Base-by-base conservation (phyloP, 2,113 vertebrate genomes). In the Spheniscus mendiculus region DNA sequence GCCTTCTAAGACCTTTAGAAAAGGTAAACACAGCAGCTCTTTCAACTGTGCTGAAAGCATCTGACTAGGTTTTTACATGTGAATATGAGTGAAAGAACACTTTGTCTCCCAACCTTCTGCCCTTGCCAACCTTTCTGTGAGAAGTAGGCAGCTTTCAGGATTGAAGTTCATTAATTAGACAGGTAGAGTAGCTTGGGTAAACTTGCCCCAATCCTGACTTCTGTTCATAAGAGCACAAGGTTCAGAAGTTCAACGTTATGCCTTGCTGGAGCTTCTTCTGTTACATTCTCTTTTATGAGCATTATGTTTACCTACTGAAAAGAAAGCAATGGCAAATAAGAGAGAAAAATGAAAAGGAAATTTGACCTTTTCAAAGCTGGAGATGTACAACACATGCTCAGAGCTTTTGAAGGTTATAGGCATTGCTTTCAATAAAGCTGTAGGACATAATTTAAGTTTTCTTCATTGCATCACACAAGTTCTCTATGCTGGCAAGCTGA, bases 301-400 rank as follows among this genome's bases (percentile, higher is more conserved):
- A 26, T 36, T 55, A 44, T 91, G 40, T 81, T 92, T 91, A 80
- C 59, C 52, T 73, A 85, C 59, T 76, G 77, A 79, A 91, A 92
- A 86, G 69, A 88, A 87, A 72, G 53, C n/a, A 49, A 34, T 42
- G 53, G 45, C 42, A 89, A 89, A 90, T 78, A 47, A 70, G 69
- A 86, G 79, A 61, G 79, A 80, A 81, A 83, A 93, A 84, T 76
- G 53, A 74, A 74, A 91, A 50, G 69, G 77, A 73, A 74, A 15
- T 79, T 82, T 87, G 87, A 90, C 91, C 91, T 97, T 90, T 94
- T 84, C 77, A 76, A 8, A 87, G 67, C 55, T 80, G 44, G 87
- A 86, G 73, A 44, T 72, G 85, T 76, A 85, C 6, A 63, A 87
- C 49, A 87, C 81, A 26, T 56, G 47, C 86, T 85, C 50, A 36